A percentile compares a stretch with the other conserved stretches of the same genome.
phyloP scores from a whole-genome alignment of 2,113 vertebrate species.

The Oenanthe melanoleuca region DNA sequence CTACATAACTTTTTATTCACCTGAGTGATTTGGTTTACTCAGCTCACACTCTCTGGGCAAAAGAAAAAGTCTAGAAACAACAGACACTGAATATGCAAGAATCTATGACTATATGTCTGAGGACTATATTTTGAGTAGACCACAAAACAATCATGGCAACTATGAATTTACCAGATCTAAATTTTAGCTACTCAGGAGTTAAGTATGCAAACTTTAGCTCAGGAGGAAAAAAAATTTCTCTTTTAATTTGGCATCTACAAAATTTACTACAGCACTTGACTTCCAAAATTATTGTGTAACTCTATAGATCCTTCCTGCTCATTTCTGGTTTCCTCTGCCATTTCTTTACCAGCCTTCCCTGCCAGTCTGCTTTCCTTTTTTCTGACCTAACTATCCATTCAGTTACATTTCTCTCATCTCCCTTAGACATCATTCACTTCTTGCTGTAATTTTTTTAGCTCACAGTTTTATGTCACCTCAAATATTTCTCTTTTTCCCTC shows the following conservation, averaged over 20 bases:
- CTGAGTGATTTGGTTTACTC: neutral
- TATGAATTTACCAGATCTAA: neutral
- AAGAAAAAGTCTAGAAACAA: neutral
- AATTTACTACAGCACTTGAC: neutral
- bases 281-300: neutral
- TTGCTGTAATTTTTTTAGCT: neutral
- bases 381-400: neutral
- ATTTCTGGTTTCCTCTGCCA: neutral
- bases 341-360: neutral
- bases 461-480: neutral
- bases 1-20: neutral
- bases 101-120: fast-evolving
- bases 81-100: neutral
- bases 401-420: neutral
- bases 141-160: neutral
- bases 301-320: neutral
- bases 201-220: neutral
- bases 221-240: too few relatives aligned
- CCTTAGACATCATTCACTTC: neutral
- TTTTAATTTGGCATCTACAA: neutral
- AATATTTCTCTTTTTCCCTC: fast-evolving
- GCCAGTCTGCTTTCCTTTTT: neutral
- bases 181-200: neutral
- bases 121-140: neutral
- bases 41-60: neutral